A percentile compares a stretch with the other conserved stretches of the same genome.
Evolutionary conservation across 1,140 invertebrate genomes (phyloP).

Genomic region (Fopius arisanus): DNA sequence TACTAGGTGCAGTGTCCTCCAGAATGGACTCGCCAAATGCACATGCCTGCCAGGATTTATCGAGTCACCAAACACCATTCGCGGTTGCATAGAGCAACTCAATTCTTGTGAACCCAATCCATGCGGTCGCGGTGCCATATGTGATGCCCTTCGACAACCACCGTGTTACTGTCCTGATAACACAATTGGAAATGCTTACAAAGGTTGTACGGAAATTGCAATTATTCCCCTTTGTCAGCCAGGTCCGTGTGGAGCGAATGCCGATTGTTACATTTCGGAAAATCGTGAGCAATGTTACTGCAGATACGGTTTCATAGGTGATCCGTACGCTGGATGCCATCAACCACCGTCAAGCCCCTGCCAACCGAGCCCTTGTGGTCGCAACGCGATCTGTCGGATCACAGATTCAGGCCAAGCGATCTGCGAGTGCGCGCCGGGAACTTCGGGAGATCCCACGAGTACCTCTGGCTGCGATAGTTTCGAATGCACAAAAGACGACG

Average conservation of each 20-base stretch:
- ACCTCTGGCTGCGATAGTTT: conserved; percentile 74
- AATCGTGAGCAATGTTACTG: conserved; percentile 82
- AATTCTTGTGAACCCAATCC: conserved; percentile 85
- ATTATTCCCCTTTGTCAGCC: conserved; percentile 74
- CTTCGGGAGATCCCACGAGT: conserved; percentile 79
- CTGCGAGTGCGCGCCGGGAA: conserved; percentile 79
- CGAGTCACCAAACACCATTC: conserved; percentile 86
- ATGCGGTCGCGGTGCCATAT: conserved; percentile 80
- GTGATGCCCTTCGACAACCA: conserved; percentile 79
- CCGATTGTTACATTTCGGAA: conserved; percentile 78
- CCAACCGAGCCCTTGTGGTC: conserved; percentile 80
- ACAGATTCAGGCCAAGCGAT: conserved; percentile 72
- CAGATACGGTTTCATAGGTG: conserved; percentile 74
- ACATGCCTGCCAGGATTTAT: conserved; percentile 84
- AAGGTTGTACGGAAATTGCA: conserved; percentile 69
- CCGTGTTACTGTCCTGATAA: conserved; percentile 82
- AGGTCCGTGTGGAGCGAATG: conserved; percentile 80
- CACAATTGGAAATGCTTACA: conserved; percentile 81
- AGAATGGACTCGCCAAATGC: conserved; percentile 87
- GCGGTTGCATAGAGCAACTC: conserved; percentile 79
- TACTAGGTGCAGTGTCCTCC: conserved; percentile 81
- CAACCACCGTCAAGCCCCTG: conserved; percentile 72
- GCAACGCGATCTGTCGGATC: conserved; percentile 75
- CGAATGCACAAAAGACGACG: conserved; percentile 79
- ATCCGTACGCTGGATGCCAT: conserved; percentile 78